Evolutionary conservation across 2,113 vertebrate genomes (phyloP), one percentile per base, ranked within the genome.

Genomic region (Dissostichus mawsoni): DNA sequence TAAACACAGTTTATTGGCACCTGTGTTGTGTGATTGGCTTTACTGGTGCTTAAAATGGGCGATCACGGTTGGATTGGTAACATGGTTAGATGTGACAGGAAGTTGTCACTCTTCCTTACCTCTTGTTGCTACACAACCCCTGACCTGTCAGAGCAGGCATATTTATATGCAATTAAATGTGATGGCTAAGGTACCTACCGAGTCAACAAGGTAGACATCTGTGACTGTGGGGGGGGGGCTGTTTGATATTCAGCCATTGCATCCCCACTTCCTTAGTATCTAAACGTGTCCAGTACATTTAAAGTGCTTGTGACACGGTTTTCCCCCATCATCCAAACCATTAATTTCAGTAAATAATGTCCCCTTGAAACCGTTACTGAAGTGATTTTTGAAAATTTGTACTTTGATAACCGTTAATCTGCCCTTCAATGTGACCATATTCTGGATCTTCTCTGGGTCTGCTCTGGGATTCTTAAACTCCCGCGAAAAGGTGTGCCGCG

Each of bases 1-100:
- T 56, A 55, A 72, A 69, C 70, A 50, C 47, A 65, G 25, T 77
- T 83, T 67, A 75, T 47, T 55, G 71, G 72, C 69, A 76, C 74
- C n/a, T 65, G 41, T 14, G 53, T 45, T 66, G 55, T 71, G n/a
- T 16, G 17, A 77, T n/a, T 74, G 36, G 59, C 41, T 78, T 53
- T 11, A 59, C 16, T 51, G n/a, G 20, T 23, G 41, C 69, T 69
- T 78, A 29, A 48, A 74, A 69, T 59, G 16, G 58, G n/a, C 8
- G 65, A 50, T 69, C 48, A 53, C 23, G 69, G 72, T 71, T 11
- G 56, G 50, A 67, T 63, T 41, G 36, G 36, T 8, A 41, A 41
- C 48, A 53, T 13, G 62, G 72, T 71, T 11, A 62, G 50, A 67
- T 63, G 48, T 51, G 44, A 33, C 29, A 57, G 50, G 64, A 56